Evolutionary conservation across 2,113 vertebrate species (phyloP).

Genomic region (Hypanus sabinus): DNA sequence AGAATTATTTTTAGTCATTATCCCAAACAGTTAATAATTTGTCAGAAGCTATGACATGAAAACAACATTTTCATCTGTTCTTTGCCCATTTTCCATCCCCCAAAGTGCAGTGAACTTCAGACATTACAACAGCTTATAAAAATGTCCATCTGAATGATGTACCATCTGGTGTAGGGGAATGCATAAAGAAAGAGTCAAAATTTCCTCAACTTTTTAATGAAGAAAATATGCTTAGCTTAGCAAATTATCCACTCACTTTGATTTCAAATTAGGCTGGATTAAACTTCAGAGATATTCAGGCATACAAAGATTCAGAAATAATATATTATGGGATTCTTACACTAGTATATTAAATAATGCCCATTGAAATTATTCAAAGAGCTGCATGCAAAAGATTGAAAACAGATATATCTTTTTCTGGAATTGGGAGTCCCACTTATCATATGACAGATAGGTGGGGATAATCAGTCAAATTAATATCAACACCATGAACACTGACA

Average conservation of each 20-base stretch:
- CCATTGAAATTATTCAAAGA: not conserved
- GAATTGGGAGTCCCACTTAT: not conserved
- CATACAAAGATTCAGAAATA: not conserved
- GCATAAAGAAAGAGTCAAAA: not conserved
- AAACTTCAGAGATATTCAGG: not conserved
- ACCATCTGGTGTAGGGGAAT: constrained; percentile 24
- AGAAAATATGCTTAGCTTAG: not conserved
- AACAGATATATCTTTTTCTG: not conserved
- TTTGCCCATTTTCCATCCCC: not conserved
- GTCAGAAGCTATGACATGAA: not conserved
- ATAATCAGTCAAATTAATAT: not conserved
- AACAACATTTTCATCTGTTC: not conserved
- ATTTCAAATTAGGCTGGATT: too few species aligned
- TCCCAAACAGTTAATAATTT: not conserved
- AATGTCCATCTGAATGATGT: constrained; percentile 26
- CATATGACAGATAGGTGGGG: not conserved
- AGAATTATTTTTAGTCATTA: not conserved
- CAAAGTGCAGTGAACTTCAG: not conserved
- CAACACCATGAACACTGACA: not conserved
- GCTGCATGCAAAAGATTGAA: not conserved
- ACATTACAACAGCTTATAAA: constrained; percentile 22
- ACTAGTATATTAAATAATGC: not conserved
- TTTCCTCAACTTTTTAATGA: not conserved
- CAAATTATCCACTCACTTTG: not conserved
- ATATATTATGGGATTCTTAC: not conserved